These are phyloP conservation scores for Acromyrmex charruanus DNA, from an alignment of 1,140 invertebrate genomes.

Conservation along the genomic window DNA sequence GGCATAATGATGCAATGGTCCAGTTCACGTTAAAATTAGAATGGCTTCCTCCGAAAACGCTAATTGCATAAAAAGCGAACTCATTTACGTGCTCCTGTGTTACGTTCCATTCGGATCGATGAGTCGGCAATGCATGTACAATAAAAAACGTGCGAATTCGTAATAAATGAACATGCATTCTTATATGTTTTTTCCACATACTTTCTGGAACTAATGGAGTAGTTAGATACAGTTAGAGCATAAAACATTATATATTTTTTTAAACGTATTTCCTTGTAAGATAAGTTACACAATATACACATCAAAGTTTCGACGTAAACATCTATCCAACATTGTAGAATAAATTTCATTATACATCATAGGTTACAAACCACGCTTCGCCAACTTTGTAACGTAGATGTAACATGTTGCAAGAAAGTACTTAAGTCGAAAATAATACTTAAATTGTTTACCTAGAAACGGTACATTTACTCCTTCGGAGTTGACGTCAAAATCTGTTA, in stretches of 20 bases:
- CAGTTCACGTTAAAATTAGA: not conserved
- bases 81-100: not conserved
- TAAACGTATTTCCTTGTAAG: not conserved
- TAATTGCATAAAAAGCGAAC: conserved; percentile 23
- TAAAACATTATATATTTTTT: not conserved
- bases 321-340: not conserved
- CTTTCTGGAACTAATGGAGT: not conserved
- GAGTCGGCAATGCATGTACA: not conserved
- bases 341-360: conserved; percentile 20
- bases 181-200: not conserved
- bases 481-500: no score
- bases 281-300: not conserved
- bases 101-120: conserved; percentile 11
- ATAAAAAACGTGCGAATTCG: not conserved
- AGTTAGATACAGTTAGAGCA: not conserved
- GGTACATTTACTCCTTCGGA: no score
- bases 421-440: not conserved
- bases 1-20: not conserved
- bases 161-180: not conserved
- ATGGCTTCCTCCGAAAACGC: not conserved
- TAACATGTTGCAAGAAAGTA: not conserved
- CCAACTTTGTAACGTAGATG: not conserved
- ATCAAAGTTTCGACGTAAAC: conserved; percentile 16
- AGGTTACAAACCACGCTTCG: not conserved
- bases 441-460: not conserved